Evolutionary conservation across 2,797 vertebrate genomes (phyloP), one percentile per base, ranked within the genome.

Genomic region (Aulostomus chinensis): DNA sequence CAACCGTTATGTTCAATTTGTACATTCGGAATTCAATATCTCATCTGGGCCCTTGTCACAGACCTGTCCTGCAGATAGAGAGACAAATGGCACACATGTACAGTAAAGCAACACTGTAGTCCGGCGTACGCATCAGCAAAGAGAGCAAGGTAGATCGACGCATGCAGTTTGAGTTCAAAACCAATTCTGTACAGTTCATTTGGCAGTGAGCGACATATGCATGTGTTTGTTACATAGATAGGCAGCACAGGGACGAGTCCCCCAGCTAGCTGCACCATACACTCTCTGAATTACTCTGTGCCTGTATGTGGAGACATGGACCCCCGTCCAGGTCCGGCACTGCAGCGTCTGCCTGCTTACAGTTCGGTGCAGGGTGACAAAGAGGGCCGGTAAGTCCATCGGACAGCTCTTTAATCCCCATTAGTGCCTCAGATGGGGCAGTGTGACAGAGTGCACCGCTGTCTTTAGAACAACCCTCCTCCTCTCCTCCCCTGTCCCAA

Each of bases 151-250:
- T 48, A 87, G 81, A 76, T 74, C 13, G 61, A 87, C 54, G 71
- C 90, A 91, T 90, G 90, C 90, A 89, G 71, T 82, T 81, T 71
- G 72, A 61, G 69, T 66, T 80, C 22, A 20, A 57, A 74, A 81
- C 80, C 67, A 69, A 36, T 64, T 83, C 52, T 81, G 71, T 77
- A 78, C 57, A 77, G 73, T 86, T 81, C 35, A 29, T 84, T 88
- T 90, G 90, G 89, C 91, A 90, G 89, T 85, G 87, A 86, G 83
- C 73, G 55, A 81, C 77, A 39, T 76, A 87, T 70, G 73, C 68
- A 54, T 60, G 77, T 77, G 66, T 68, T 26, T 80, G 57, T 76
- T 71, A 73, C 62, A 76, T 60, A 58, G 55, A 77, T 79, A 77
- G 73, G 69, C 73, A 83, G 77, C 71, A 58, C 74, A 59, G 68